Conservation (phyloP, 2,797 vertebrate genomes). For the Coregonus ussuriensis region DNA sequence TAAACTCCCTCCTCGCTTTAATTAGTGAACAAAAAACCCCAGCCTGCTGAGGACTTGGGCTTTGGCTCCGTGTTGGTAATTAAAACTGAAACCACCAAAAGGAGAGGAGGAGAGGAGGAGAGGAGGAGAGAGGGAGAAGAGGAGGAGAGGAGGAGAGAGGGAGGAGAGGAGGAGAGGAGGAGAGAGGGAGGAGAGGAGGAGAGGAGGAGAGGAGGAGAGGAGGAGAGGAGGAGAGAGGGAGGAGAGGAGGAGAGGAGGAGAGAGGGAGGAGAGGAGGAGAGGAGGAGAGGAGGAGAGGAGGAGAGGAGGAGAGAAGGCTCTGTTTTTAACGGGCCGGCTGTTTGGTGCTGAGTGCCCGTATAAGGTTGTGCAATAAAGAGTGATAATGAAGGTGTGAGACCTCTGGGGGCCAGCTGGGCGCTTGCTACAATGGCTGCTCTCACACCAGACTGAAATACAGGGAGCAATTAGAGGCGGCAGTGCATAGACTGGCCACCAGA, state of each 20-base stretch:
- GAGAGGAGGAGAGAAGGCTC: conserved; percentile 76
- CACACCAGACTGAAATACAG: conserved; percentile 90
- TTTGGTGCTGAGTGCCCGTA: conserved; percentile 87
- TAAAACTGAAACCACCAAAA: conserved; percentile 96
- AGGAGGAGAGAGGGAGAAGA: conserved; percentile 76
- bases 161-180: conserved; percentile 68
- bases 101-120: conserved; percentile 70
- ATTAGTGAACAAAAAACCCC: conserved; percentile 86
- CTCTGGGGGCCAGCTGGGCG: conserved; percentile 87
- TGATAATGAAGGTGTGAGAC: conserved; percentile 98
- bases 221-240: conserved; percentile 66
- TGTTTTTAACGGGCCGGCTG: conserved; percentile 94
- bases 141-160: conserved; percentile 46
- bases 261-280: conserved; percentile 65
- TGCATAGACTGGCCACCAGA: conserved; percentile 85
- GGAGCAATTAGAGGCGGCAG: conserved; percentile 91
- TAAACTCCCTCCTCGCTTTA: conserved; percentile 93
- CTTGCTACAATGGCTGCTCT: conserved; percentile 90
- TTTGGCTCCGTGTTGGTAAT: conserved; percentile 90
- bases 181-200: conserved; percentile 74
- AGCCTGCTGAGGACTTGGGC: conserved; percentile 87
- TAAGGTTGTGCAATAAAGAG: conserved; percentile 95
- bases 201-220: conserved; percentile 72
- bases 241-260: conserved; percentile 71
- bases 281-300: conserved; percentile 45